Conservation (phyloP, 2,113 vertebrate species). For the Caretta caretta region DNA sequence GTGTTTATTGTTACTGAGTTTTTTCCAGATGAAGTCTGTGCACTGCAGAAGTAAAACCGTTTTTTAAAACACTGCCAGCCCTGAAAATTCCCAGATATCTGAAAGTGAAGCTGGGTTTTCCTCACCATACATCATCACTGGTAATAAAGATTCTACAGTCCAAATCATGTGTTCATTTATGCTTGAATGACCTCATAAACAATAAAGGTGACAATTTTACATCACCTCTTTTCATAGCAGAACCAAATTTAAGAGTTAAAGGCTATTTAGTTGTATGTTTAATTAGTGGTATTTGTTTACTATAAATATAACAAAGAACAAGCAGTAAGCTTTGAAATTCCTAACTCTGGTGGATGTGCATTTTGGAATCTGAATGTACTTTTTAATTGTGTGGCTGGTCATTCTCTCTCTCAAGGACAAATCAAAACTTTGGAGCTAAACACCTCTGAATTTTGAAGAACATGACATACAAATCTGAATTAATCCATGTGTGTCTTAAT, state of each 20-base stretch:
- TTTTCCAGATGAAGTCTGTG: background rate
- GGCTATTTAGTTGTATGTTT: background rate
- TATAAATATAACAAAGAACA: background rate
- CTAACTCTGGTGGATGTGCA: background rate
- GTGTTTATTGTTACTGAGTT: background rate
- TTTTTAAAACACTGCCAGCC: background rate
- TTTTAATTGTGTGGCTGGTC: background rate
- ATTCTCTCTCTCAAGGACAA: background rate
- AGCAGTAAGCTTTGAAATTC: background rate
- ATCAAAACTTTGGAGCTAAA: background rate
- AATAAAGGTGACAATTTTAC: background rate
- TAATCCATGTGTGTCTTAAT: background rate
- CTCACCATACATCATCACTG: background rate
- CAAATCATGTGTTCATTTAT: background rate
- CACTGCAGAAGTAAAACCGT: background rate
- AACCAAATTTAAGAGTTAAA: background rate
- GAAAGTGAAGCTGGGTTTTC: background rate
- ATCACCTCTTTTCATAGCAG: background rate
- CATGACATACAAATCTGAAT: background rate
- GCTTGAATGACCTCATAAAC: background rate
- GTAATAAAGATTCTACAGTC: background rate
- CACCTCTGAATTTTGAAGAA: background rate
- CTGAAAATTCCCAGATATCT: background rate
- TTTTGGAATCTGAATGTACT: background rate
- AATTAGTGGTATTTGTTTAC: constrained; percentile 1